Conservation (phyloP, 2,797 vertebrate genomes). For the Ispidina lecontei region DNA sequence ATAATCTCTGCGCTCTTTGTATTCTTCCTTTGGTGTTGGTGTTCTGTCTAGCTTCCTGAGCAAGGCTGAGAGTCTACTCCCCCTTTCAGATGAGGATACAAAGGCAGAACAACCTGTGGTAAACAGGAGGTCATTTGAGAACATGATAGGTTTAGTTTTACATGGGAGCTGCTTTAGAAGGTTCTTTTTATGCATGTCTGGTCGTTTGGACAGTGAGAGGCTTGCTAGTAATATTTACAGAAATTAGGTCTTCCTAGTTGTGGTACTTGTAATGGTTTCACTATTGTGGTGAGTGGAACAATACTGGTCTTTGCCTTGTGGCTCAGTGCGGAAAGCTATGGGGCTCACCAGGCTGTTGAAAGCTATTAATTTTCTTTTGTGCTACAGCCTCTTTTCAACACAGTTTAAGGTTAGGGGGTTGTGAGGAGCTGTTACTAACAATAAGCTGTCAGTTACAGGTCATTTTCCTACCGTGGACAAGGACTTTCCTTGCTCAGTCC, state of each 20-base stretch:
- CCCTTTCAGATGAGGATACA: not conserved
- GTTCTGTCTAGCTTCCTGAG: not conserved
- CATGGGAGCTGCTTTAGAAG: not conserved
- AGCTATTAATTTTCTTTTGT: not conserved
- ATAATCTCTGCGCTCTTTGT: not conserved
- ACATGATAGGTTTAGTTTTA: not conserved
- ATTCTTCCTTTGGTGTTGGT: not conserved
- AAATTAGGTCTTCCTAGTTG: not conserved
- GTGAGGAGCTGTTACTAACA: not conserved
- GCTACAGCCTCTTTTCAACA: not conserved
- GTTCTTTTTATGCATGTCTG: not conserved
- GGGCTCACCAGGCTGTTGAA: not conserved
- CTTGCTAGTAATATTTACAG: not conserved
- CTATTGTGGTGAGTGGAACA: fast-evolving
- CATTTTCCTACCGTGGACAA: not conserved
- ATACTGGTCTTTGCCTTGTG: not conserved
- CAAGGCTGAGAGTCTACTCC: not conserved
- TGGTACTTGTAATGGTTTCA: not conserved
- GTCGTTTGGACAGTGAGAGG: not conserved
- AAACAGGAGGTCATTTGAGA: not conserved
- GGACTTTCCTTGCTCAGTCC: not conserved
- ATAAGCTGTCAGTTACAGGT: not conserved
- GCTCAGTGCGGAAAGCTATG: not conserved
- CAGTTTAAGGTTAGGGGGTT: not conserved
- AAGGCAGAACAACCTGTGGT: not conserved